Percentiles rank a stretch among this genome's conserved stretches.
phyloP scores from a whole-genome alignment of 2,888 invertebrate genomes.

The Nudaria mundana region DNA sequence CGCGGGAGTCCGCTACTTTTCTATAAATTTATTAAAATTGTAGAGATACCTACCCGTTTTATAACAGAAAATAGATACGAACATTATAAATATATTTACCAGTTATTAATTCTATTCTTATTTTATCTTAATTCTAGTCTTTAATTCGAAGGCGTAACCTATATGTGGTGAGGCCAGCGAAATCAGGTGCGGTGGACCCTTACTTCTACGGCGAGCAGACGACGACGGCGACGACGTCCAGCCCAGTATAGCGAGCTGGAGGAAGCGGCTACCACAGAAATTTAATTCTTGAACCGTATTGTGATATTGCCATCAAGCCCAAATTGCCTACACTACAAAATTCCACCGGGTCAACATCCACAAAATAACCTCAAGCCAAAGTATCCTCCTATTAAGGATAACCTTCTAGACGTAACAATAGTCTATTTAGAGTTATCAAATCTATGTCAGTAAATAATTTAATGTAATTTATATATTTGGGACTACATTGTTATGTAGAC shows the following conservation, averaged over 20 bases:
- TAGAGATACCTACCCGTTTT: no score
- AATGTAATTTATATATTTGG: constrained; percentile 78
- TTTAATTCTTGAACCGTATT: no score
- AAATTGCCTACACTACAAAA: constrained; percentile 24
- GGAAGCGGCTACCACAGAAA: no score
- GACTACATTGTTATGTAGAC: constrained; percentile 70
- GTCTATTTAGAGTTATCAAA: constrained; percentile 60
- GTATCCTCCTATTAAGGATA: constrained; percentile 62
- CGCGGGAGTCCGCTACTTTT: no score
- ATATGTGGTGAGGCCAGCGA: constrained; percentile 82
- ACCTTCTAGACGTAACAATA: constrained; percentile 54
- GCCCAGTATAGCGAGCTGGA: no score
- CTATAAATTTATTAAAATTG: no score
- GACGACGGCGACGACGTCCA: no score
- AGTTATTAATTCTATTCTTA: no score
- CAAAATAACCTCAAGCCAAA: constrained; percentile 74
- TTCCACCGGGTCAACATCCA: constrained; percentile 50
- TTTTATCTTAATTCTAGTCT: constrained; percentile 78
- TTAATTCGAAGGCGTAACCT: constrained; percentile 83
- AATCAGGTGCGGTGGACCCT: constrained; percentile 78
- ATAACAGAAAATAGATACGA: no score
- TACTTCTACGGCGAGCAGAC: constrained; percentile 80
- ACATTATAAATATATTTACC: no score
- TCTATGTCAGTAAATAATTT: constrained; percentile 79
- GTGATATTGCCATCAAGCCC: constrained; percentile 13